Evolutionary conservation across 2,113 vertebrate genomes (phyloP).

Genomic region (Percina caprodes): DNA sequence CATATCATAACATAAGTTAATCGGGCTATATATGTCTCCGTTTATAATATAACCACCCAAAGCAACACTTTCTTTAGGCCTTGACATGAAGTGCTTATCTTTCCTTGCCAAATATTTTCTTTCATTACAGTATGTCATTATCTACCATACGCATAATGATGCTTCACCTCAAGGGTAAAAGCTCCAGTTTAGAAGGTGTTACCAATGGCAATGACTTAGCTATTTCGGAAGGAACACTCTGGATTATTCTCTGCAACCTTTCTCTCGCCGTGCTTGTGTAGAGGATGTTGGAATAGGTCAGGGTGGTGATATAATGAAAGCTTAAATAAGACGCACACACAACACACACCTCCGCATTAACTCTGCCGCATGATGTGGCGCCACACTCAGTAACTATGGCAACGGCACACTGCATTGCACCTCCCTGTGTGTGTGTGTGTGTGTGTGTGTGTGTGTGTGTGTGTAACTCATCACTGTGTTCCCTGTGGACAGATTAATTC

Average conservation of each 20-base stretch:
- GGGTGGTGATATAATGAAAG: slow-evolving; percentile 63
- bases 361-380: slow-evolving; percentile 75
- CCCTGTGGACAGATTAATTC: slow-evolving; percentile 79
- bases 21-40: not conserved
- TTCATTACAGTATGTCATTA: slow-evolving; percentile 8
- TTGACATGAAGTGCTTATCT: slow-evolving; percentile 26
- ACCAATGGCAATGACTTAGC: not conserved
- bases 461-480: slow-evolving; percentile 64
- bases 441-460: slow-evolving; percentile 35
- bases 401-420: slow-evolving; percentile 73
- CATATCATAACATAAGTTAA: not conserved
- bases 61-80: not conserved
- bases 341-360: slow-evolving; percentile 71
- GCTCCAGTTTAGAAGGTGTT: slow-evolving; percentile 31
- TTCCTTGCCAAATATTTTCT: slow-evolving; percentile 18
- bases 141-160: slow-evolving; percentile 19
- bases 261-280: slow-evolving; percentile 19
- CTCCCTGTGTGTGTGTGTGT: slow-evolving; percentile 39
- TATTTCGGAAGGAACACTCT: slow-evolving; percentile 31
- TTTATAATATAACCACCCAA: slow-evolving; percentile 1
- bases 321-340: slow-evolving; percentile 53
- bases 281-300: slow-evolving; percentile 65
- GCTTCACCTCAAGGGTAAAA: slow-evolving; percentile 22
- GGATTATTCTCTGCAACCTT: slow-evolving; percentile 53
- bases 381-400: slow-evolving; percentile 74